Evolutionary conservation across 1,140 invertebrate species (phyloP), one percentile per base, ranked within the genome.

Genomic region (Zaprionus ornatus): DNA sequence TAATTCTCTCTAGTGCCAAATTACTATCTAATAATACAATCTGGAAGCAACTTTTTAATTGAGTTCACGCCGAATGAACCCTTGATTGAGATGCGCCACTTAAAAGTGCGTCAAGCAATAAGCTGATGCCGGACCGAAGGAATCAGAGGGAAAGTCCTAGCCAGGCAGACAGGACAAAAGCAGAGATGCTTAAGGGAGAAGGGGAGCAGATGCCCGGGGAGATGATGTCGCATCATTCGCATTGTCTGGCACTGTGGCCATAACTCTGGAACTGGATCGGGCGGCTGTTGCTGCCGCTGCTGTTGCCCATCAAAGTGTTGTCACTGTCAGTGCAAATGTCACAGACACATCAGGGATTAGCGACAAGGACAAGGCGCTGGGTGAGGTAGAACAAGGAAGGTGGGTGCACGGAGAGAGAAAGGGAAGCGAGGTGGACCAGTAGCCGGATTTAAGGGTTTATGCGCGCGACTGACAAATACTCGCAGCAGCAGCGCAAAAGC

Each of bases 321-420:
- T 91, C 90, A 91, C 90, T 91, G 90, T 91, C 90, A 91, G 86
- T 88, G 83, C 83, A 74, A 82, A 91, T 91, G 90, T 91, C 90
- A 91, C 55, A 88, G 91, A 91, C 90, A 91, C 90, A 82, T 91
- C 90, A 91, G 90, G 90, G 90, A 91, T 91, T 91, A 91, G 73
- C 75, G 75, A 57, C 85, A 68, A 69, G 63, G 65, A 65, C 74
- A 74, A 79, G 65, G 67, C 70, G 65, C 55, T 40, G 63, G 59
- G 29, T 23, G 29, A 5, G 19, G 13, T 13, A 19, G 12, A 10
- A 10, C 29, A 9, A 2, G 15, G 15, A 7, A 4, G 23, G 17
- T 45, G 37, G 21, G 7, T 13, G 48, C 21, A 45, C 23, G 42
- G 42, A 5, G 17, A 17, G 17, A 12, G 45, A 1, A 13, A 40